Evolutionary conservation across 2,888 invertebrate genomes (phyloP), one percentile per base, ranked within the genome.

Genomic region (Zaprionus lineosus): DNA sequence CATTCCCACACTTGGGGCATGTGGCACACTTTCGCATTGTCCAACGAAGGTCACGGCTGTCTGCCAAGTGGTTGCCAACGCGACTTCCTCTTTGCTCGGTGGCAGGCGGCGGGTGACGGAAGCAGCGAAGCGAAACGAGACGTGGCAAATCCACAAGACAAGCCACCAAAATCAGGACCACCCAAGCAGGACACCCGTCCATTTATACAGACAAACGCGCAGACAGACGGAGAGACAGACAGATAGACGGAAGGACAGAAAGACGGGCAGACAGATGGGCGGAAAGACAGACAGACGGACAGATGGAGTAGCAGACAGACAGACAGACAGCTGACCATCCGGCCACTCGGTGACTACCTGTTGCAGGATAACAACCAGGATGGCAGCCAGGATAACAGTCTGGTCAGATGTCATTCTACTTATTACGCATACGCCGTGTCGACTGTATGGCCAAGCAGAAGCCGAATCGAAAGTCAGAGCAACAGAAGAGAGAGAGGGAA

Each of bases 1-100:
- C n/a, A n/a, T n/a, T n/a, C 3, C 11, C 6, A 15, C 33, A 21
- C 14, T 15, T 7, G 16, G n/a, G 59, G 58, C 66, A 65, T 65
- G 71, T 71, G 71, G 66, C 67, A 67, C 67, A 67, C 59, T 71
- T 67, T 71, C 66, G 44, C 52, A 67, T 58, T 58, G 67, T 71
- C 67, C 67, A 71, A 26, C 36, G 59, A 66, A 68, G 67, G 67
- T 68, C 72, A 71, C 33, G 66, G 33, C 44, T 50, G 48, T 58
- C 66, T 65, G 43, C 66, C n/a, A 48, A 43, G 37, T 39, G 51
- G 58, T 48, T 65, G 58, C 36, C 58, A 65, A 62, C 62, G 43
- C 39, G 53, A 53, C 12, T 18, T 33, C 37, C 52, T 36, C 26
- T 29, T 16, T n/a, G n/a, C n/a, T n/a, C n/a, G n/a, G n/a, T n/a